Evolutionary conservation across 1,140 invertebrate species (phyloP).

Genomic region (Neocloeon triangulifer): DNA sequence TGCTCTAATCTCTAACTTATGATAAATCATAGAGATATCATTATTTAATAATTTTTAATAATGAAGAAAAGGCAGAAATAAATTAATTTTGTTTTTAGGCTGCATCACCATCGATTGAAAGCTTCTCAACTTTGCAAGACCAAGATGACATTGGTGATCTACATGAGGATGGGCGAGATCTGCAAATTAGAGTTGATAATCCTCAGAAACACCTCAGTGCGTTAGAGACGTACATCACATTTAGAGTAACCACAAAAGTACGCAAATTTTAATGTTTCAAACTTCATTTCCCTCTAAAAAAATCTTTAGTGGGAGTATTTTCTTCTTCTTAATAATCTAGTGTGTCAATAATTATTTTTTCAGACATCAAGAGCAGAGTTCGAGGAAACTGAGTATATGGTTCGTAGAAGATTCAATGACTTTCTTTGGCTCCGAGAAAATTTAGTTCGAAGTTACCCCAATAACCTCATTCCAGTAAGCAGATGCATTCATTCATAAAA

Average conservation of each 20-base stretch:
- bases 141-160: slow-evolving; percentile 26
- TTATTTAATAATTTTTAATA: slow-evolving; percentile 3
- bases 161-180: slow-evolving; percentile 26
- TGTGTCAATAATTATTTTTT: slow-evolving; percentile 1
- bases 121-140: slow-evolving; percentile 33
- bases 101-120: slow-evolving; percentile 33
- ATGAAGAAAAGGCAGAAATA: slow-evolving; percentile 1
- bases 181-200: slow-evolving; percentile 46
- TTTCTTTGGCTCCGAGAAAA: slow-evolving; percentile 48
- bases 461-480: slow-evolving; percentile 42
- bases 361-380: slow-evolving; percentile 40
- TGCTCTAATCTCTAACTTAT: background rate
- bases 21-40: slow-evolving; percentile 6
- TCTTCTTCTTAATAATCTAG: too few species aligned
- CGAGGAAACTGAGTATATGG: slow-evolving; percentile 38
- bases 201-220: slow-evolving; percentile 56
- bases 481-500: background rate
- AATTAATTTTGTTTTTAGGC: slow-evolving; percentile 13
- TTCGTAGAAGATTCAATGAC: slow-evolving; percentile 49
- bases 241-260: slow-evolving; percentile 41
- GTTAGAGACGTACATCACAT: slow-evolving; percentile 51
- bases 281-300: background rate
- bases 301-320: background rate
- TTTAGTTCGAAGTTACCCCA: slow-evolving; percentile 36
- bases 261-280: slow-evolving; percentile 5